Evolutionary conservation across 2,888 invertebrate genomes (phyloP), one percentile per base, ranked within the genome.

Genomic region (Drosophila nr. perissopoda): DNA sequence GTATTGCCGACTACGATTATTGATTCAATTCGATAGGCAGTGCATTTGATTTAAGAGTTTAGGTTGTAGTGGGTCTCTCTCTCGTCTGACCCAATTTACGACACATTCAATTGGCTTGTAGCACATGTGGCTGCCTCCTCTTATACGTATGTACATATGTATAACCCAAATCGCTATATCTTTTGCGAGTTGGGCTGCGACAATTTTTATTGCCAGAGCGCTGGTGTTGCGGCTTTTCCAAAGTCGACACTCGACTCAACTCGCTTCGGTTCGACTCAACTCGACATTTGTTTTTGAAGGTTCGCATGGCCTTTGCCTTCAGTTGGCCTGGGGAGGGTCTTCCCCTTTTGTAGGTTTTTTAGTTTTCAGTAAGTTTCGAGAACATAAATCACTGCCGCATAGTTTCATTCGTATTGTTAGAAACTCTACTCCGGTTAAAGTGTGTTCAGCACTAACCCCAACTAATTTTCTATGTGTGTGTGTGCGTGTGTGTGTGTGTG

Each of bases 61-160:
- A 51, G 60, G 67, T 63, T 57, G 51, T 57, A 56, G 70, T 42
- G 21, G 38, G n/a, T 40, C 16, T 46, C 4, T 8, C 40, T 51
- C 59, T 57, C 73, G 69, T 49, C 76, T 82, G 88, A 88, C 89
- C 90, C 78, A 88, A 89, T 87, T 87, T 83, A 80, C 79, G 81
- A 74, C 79, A 78, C 90, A 82, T 85, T 85, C 90, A 78, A 87
- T 88, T 78, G 83, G 58, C 59, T 74, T 72, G 75, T 72, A 70
- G 66, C 82, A 84, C 76, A 87, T 86, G 80, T 82, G 82, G 54
- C 76, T 52, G 62, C 57, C 69, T 48, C 27, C 53, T 53, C n/a
- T 52, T 27, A 33, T 13, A 59, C 46, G 4, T 48, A 38, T 60
- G 49, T 56, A 56, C 57, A 56, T 56, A 52, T 13, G 33, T 49